A percentile compares a stretch with the other conserved stretches of the same genome.
Conservation (phyloP, 2,113 vertebrate species). For the Pterocles orientalis region DNA sequence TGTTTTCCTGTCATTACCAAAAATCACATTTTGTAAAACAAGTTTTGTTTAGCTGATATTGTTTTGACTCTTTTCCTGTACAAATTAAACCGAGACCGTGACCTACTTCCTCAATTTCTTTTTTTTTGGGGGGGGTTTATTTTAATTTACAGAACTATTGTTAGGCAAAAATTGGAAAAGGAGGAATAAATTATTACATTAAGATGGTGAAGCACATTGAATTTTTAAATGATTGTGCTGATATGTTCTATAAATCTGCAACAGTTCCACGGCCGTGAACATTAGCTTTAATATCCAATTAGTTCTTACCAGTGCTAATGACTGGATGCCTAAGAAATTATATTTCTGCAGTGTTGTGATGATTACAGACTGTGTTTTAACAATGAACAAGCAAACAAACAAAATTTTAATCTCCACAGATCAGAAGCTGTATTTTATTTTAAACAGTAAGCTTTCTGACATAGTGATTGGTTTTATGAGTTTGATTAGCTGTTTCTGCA, state of each 20-base stretch:
- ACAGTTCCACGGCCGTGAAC: not conserved
- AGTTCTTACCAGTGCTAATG: slow-evolving; percentile 3
- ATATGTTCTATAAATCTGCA: not conserved
- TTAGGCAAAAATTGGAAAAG: not conserved
- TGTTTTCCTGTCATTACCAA: not conserved
- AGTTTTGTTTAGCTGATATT: not conserved
- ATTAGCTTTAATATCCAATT: not conserved
- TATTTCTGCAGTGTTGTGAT: not conserved
- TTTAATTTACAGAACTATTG: not conserved
- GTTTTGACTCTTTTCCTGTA: not conserved
- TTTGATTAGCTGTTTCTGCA: not conserved
- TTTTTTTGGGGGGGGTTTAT: not conserved
- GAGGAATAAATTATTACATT: not conserved
- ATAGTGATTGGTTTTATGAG: not conserved
- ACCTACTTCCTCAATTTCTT: not conserved
- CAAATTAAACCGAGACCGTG: not conserved
- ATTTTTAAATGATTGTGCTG: not conserved
- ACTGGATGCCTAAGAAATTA: not conserved
- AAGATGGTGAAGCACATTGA: not conserved
- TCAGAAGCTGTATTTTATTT: not conserved
- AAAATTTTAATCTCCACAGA: not conserved
- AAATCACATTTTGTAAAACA: not conserved
- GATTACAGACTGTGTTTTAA: not conserved
- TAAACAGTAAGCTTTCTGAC: not conserved
- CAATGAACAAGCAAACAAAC: not conserved